Base-by-base conservation (phyloP, 1,140 invertebrate species). In the Drosophila mauritiana region DNA sequence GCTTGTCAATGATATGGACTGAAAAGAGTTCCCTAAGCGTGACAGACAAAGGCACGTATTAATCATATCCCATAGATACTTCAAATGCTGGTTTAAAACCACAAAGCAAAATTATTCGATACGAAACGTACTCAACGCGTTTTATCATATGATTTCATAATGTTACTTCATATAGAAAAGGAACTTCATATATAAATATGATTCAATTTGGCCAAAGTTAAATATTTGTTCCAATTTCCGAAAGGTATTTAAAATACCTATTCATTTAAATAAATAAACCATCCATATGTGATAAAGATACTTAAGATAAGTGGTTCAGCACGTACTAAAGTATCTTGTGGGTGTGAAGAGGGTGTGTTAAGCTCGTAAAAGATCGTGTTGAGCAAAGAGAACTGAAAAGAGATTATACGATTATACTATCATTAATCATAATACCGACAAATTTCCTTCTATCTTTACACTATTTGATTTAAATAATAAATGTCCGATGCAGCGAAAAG, bases 1-100 rank as follows among this genome's bases (percentile, higher is more conserved):
- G 61, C 55, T 52, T 72, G 34, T 46, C 46, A 56, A 42, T 39
- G 34, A 34, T 17, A 0, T 27, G 22, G 45, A 31, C 7, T 31
- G 31, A 22, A 65, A 10, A 27, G 34, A 15, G 8, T 5, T 27
- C 7, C 7, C 27, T 27, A 27, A 6, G 27, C 27, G 17, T 22
- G 20, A 22, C 20, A 22, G 20, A 22, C 20, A 46, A 46, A 13
- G 22, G 42, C 10, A 11, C 3, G 15, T 17, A 45, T 20, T 12
- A 45, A 45, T 45, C 42, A 45, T 45, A 2, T 45, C 17, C 5
- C 15, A 7, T 3, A 40, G 13, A n/a, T 39, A 39, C 37, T 39
- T 39, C 13, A 39, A 39, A 39, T 37, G 12, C 36, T 12, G 36
- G 36, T 2, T 12, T n/a, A n/a, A 40, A 15, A 40, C n/a, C 39